These are phyloP conservation scores for Butorides virescens DNA, from an alignment of 2,113 vertebrate species.

Conservation along the genomic window DNA sequence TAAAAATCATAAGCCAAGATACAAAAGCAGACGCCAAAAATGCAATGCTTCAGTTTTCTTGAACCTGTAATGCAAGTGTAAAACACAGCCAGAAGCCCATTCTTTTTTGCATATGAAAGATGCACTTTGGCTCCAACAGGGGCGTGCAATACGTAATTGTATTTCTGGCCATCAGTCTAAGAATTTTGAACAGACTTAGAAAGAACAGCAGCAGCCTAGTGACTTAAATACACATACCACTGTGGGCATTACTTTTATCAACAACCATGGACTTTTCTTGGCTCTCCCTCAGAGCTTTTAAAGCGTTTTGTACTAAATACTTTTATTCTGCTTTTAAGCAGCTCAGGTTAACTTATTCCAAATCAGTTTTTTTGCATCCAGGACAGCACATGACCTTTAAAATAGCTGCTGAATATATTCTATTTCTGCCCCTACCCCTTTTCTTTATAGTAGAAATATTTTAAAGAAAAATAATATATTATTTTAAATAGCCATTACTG, in stretches of 20 bases:
- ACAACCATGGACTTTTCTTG: neutral
- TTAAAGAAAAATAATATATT: neutral
- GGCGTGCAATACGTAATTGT: accelerated
- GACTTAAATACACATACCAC: neutral
- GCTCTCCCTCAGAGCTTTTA: neutral
- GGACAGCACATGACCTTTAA: neutral
- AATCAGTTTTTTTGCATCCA: neutral
- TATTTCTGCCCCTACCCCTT: neutral
- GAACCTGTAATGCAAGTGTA: neutral
- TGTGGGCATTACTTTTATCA: neutral
- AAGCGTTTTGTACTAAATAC: neutral
- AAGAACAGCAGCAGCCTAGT: neutral
- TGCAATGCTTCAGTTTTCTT: neutral
- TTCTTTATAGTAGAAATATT: neutral
- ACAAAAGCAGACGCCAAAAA: neutral
- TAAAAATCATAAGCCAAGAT: neutral
- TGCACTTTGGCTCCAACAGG: neutral
- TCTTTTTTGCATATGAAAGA: neutral
- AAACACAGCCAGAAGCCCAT: neutral
- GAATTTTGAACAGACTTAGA: neutral
- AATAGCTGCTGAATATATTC: neutral
- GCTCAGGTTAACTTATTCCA: neutral
- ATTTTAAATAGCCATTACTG: neutral
- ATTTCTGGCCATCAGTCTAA: neutral
- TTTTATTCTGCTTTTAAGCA: neutral